These are phyloP conservation scores for Antechinus flavipes DNA, from an alignment of 2,113 vertebrate species.

Conservation along the genomic window DNA sequence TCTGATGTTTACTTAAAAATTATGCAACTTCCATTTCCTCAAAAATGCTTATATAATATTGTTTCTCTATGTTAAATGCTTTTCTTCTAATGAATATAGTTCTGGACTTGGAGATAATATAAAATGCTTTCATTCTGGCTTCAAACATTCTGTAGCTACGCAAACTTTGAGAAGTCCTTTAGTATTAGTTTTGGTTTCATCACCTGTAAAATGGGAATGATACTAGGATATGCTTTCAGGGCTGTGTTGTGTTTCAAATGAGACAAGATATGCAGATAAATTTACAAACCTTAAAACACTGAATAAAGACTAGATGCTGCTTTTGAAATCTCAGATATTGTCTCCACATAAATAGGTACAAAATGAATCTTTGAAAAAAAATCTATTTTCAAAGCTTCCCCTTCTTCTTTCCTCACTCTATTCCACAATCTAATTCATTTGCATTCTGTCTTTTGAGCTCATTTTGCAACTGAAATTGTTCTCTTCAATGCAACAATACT, in stretches of 20 bases:
- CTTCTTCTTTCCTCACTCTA: neutral
- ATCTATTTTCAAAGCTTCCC: neutral
- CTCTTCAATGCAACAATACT: neutral
- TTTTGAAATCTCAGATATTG: neutral
- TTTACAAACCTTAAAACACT: neutral
- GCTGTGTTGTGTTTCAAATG: neutral
- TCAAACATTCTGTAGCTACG: neutral
- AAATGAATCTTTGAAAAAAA: neutral
- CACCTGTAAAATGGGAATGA: neutral
- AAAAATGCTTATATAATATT: neutral
- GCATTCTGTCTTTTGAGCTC: neutral
- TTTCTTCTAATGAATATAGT: neutral
- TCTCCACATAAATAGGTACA: neutral
- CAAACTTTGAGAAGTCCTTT: neutral
- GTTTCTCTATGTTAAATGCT: neutral
- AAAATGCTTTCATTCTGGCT: neutral
- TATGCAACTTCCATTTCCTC: neutral
- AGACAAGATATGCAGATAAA: neutral
- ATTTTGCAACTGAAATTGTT: neutral
- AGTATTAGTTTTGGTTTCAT: neutral
- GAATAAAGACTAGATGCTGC: neutral
- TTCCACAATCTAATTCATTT: neutral
- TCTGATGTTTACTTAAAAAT: neutral
- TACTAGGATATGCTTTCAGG: neutral
- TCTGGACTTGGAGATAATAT: neutral